These are phyloP conservation scores for Nephrocerus scutellatus DNA, from an alignment of 2,888 invertebrate genomes.

Conservation along the genomic window DNA sequence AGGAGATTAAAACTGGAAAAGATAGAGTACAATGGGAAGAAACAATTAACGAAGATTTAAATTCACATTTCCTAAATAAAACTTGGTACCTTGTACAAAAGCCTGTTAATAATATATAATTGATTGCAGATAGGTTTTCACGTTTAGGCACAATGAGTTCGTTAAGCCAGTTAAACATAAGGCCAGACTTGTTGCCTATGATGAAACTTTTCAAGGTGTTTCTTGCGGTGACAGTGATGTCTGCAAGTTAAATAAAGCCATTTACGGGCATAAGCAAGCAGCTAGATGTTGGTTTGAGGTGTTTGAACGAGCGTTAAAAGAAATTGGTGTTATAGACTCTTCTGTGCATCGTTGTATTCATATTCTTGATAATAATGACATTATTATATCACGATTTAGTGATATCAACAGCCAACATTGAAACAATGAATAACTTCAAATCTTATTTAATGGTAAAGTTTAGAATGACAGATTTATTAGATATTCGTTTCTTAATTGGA, in stretches of 20 bases:
- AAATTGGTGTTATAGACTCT: slow-evolving; percentile 7
- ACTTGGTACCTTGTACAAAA: slow-evolving; percentile 19
- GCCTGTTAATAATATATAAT: slow-evolving; percentile 21
- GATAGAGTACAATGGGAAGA: slow-evolving; percentile 18
- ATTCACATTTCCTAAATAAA: slow-evolving; percentile 19
- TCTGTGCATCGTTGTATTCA: background rate
- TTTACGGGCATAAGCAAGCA: slow-evolving; percentile 19
- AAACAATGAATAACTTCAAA: no score
- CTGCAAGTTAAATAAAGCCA: no score
- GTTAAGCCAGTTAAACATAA: slow-evolving; percentile 20
- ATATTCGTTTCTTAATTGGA: slow-evolving; percentile 18
- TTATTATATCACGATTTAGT: no score
- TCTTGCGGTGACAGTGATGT: slow-evolving; percentile 10
- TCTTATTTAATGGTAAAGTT: no score
- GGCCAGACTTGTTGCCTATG: slow-evolving; percentile 16
- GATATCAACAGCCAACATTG: no score
- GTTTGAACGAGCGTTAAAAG: slow-evolving; percentile 14
- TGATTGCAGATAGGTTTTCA: no score
- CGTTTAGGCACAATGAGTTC: slow-evolving; percentile 17
- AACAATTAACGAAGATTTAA: slow-evolving; percentile 21
- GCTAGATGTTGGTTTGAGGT: slow-evolving; percentile 15
- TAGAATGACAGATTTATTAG: no score
- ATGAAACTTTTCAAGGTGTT: slow-evolving; percentile 15
- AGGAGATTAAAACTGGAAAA: no score
- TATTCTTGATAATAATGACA: slow-evolving; percentile 9